These are phyloP conservation scores for Aulostomus chinensis DNA, from an alignment of 2,797 vertebrate genomes.

Conservation along the genomic window DNA sequence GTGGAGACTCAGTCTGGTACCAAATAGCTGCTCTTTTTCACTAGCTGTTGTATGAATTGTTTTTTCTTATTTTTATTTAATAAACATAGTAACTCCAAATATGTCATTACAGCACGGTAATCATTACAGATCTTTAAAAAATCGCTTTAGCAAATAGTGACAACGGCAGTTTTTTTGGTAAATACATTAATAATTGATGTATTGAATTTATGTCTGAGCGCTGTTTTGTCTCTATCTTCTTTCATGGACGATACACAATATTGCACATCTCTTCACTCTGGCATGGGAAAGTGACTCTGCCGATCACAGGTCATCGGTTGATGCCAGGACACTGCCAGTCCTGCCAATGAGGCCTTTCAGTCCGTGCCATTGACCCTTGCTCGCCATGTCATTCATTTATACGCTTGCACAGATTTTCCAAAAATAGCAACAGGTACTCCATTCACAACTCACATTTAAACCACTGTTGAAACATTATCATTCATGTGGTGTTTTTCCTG, in stretches of 20 bases:
- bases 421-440: conserved; percentile 32
- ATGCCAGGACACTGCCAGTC: conserved; percentile 16
- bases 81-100: no score
- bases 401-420: no score
- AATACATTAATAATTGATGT: no score
- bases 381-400: conserved; percentile 18
- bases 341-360: conserved; percentile 31
- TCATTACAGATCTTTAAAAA: no score
- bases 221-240: no score
- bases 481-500: no score
- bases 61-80: conserved; percentile 8
- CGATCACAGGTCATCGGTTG: conserved; percentile 6
- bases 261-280: not conserved
- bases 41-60: not conserved
- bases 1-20: conserved; percentile 10
- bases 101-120: no score
- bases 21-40: conserved; percentile 26
- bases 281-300: conserved; percentile 7
- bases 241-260: no score
- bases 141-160: no score
- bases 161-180: no score
- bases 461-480: not conserved
- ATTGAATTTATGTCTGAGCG: no score
- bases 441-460: conserved; percentile 14
- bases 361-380: conserved; percentile 5